phyloP scores from a whole-genome alignment of 2,113 vertebrate species.

The Alectura lathami region DNA sequence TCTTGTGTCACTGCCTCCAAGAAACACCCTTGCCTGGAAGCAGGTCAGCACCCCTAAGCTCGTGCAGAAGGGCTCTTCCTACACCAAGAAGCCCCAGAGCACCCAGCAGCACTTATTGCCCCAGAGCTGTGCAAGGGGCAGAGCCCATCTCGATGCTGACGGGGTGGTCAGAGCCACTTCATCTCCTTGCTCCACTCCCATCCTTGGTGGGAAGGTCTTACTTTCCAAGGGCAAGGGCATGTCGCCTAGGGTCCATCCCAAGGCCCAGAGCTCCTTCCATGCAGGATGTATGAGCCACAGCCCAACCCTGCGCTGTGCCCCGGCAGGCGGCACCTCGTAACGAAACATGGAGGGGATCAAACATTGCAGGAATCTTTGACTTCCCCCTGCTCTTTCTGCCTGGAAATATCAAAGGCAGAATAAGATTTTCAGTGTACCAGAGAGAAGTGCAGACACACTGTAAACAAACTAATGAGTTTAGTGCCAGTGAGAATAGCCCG shows the following conservation, averaged over 20 bases:
- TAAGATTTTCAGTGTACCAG: neutral
- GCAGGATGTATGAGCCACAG: neutral
- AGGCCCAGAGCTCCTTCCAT: neutral
- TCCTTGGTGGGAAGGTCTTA: accelerated
- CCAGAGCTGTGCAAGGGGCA: neutral
- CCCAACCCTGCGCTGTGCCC: neutral
- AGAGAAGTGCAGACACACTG: neutral
- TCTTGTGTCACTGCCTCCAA: neutral
- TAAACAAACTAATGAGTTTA: slow-evolving; percentile 65
- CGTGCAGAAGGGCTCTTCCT: neutral
- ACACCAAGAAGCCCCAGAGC: neutral
- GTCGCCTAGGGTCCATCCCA: neutral
- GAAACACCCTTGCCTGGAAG: neutral
- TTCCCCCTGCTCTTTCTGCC: neutral
- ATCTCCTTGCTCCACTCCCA: neutral
- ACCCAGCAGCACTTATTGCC: neutral
- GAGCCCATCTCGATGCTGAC: neutral
- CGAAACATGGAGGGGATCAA: neutral
- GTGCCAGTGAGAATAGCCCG: slow-evolving; percentile 55
- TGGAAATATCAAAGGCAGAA: neutral
- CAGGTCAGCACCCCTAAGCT: neutral
- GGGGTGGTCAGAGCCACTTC: neutral
- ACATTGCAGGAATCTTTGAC: neutral
- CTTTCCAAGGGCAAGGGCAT: neutral
- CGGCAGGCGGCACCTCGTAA: neutral